These are phyloP conservation scores for Sebastes nivosus DNA, from an alignment of 2,797 vertebrate genomes.

Conservation along the genomic window DNA sequence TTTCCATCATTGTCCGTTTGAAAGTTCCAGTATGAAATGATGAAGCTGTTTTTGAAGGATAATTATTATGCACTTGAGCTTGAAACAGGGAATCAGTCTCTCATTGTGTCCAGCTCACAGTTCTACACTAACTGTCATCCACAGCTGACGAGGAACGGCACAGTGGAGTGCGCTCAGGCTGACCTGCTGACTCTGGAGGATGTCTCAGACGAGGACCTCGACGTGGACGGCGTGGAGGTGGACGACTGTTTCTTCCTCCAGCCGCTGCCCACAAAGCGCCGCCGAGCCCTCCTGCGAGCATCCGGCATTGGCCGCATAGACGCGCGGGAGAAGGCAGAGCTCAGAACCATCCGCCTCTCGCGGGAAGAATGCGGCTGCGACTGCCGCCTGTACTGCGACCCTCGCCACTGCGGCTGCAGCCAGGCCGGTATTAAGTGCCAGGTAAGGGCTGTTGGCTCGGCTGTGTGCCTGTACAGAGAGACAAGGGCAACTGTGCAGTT, in stretches of 20 bases:
- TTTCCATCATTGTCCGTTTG: background rate
- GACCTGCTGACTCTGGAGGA: constrained; percentile 93
- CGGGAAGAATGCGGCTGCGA: constrained; percentile 95
- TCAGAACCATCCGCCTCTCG: constrained; percentile 93
- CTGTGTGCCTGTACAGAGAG: background rate
- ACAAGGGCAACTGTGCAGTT: background rate
- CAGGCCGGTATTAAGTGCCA: constrained; percentile 97
- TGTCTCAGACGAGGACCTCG: constrained; percentile 93
- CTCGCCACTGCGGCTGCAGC: constrained; percentile 94
- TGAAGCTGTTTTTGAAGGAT: constrained; percentile 6
- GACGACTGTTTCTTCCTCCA: constrained; percentile 97
- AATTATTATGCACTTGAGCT: background rate
- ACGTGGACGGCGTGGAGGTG: constrained; percentile 92
- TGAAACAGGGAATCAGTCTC: background rate
- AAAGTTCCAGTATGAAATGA: background rate
- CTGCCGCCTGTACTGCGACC: constrained; percentile 95
- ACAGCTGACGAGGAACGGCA: constrained; percentile 94
- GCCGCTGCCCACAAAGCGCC: constrained; percentile 92
- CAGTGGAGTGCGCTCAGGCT: constrained; percentile 91
- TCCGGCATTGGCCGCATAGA: constrained; percentile 95
- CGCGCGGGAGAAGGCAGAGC: constrained; percentile 92
- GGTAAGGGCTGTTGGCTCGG: constrained; percentile 75
- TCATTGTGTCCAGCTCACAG: constrained; percentile 8
- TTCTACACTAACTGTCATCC: background rate
- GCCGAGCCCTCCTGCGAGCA: constrained; percentile 90